Conservation (phyloP, 2,113 vertebrate species). For the Oophaga pumilio region DNA sequence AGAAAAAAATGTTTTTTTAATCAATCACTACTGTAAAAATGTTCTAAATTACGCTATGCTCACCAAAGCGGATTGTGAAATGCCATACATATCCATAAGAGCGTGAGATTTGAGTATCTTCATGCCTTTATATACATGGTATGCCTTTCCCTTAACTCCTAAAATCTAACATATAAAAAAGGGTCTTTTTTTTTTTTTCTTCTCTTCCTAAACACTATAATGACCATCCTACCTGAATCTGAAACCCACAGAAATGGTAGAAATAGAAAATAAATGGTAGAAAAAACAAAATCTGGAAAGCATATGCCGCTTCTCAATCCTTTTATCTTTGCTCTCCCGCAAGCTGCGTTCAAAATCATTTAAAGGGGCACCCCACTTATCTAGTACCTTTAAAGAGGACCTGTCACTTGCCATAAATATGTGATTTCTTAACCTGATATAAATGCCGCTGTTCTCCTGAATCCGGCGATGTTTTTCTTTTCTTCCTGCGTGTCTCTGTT, state of each 20-base stretch:
- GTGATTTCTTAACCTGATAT: no score
- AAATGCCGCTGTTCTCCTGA: no score
- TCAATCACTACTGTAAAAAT: slow-evolving; percentile 28
- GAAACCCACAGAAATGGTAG: not conserved
- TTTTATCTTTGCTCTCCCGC: slow-evolving; percentile 47
- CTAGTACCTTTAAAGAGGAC: not conserved
- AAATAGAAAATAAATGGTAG: not conserved
- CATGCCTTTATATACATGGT: slow-evolving; percentile 38
- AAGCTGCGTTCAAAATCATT: not conserved
- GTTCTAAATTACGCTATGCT: slow-evolving; percentile 18
- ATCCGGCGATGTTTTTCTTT: no score
- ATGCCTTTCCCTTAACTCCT: slow-evolving; percentile 49
- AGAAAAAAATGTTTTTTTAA: slow-evolving; percentile 9
- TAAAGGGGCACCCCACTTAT: not conserved
- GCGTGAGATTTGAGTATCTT: slow-evolving; percentile 36
- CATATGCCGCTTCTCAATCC: slow-evolving; percentile 53
- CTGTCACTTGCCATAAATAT: no score
- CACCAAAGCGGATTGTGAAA: slow-evolving; percentile 49
- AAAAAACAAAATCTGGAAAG: slow-evolving; percentile 12
- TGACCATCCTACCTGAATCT: slow-evolving; percentile 21
- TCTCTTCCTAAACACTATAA: not conserved
- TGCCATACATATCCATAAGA: slow-evolving; percentile 42
- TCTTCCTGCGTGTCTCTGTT: no score
- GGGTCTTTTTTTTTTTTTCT: not conserved
- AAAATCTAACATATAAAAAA: slow-evolving; percentile 28